Evolutionary conservation across 2,113 vertebrate genomes (phyloP).

Genomic region (Gobiocypris rarus): DNA sequence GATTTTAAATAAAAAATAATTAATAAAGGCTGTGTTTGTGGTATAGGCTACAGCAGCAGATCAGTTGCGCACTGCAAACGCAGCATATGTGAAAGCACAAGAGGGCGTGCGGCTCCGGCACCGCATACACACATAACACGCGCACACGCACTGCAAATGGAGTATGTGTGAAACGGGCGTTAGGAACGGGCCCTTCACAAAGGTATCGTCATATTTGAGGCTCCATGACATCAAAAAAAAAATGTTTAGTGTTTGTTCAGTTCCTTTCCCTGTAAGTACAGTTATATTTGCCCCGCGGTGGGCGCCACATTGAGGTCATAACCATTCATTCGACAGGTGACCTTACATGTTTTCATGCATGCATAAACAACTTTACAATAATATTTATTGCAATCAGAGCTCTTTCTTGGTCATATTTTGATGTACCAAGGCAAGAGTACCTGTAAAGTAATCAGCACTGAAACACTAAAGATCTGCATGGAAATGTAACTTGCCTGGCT

Average conservation of each 20-base stretch:
- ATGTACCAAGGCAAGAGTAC: not conserved
- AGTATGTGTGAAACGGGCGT: too few species aligned
- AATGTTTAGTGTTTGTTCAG: not conserved
- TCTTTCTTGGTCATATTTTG: not conserved
- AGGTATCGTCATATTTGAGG: not conserved
- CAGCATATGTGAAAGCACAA: too few species aligned
- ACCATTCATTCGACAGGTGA: too few species aligned
- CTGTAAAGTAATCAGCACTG: constrained; percentile 26
- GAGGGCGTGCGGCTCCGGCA: too few species aligned
- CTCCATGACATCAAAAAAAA: not conserved
- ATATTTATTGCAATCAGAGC: not conserved
- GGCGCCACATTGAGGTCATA: not conserved
- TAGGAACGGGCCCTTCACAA: not conserved
- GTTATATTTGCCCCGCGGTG: not conserved
- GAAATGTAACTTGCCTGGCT: constrained; percentile 41
- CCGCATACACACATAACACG: too few species aligned
- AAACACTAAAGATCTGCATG: constrained; percentile 23
- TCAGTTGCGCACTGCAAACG: too few species aligned
- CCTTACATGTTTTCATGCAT: too few species aligned
- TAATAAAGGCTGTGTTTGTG: too few species aligned
- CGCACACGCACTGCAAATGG: too few species aligned
- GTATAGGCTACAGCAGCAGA: too few species aligned
- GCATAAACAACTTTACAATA: too few species aligned
- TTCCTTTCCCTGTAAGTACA: not conserved
- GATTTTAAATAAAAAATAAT: too few species aligned